Conservation (phyloP, 2,888 invertebrate species). For the Nymphalis urticae region DNA sequence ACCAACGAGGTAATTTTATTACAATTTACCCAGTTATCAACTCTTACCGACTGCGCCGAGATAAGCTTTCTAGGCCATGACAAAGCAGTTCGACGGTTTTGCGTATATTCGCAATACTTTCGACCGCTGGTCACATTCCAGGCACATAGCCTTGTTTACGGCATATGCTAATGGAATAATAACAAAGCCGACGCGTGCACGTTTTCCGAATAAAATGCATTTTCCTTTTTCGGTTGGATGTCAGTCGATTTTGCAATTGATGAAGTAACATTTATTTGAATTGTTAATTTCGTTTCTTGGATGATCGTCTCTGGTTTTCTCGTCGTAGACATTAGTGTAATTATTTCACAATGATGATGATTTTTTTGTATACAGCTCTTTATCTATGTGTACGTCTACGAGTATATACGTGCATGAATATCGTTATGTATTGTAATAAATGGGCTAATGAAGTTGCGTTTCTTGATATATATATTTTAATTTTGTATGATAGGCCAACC, state of each 20-base stretch:
- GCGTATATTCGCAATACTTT: slow-evolving; percentile 41
- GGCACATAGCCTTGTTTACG: slow-evolving; percentile 35
- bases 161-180: slow-evolving; percentile 48
- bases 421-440: too few relatives aligned
- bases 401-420: too few relatives aligned
- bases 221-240: slow-evolving; percentile 36
- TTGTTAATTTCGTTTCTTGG: slow-evolving; percentile 3
- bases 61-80: slow-evolving; percentile 35
- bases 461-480: too few relatives aligned
- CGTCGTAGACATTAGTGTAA: too few relatives aligned
- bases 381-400: background rate
- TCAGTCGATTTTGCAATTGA: slow-evolving; percentile 22
- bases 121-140: slow-evolving; percentile 28
- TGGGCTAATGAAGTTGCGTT: too few relatives aligned
- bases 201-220: slow-evolving; percentile 39
- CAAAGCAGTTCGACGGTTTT: slow-evolving; percentile 33
- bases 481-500: too few relatives aligned
- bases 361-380: background rate
- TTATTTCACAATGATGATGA: too few relatives aligned
- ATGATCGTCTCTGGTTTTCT: too few relatives aligned
- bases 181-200: slow-evolving; percentile 38
- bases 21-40: slow-evolving; percentile 25
- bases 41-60: slow-evolving; percentile 20
- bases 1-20: slow-evolving; percentile 14
- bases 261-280: slow-evolving; percentile 23